phyloP scores from a whole-genome alignment of 2,888 invertebrate genomes.

The Argyra leucocephala region DNA sequence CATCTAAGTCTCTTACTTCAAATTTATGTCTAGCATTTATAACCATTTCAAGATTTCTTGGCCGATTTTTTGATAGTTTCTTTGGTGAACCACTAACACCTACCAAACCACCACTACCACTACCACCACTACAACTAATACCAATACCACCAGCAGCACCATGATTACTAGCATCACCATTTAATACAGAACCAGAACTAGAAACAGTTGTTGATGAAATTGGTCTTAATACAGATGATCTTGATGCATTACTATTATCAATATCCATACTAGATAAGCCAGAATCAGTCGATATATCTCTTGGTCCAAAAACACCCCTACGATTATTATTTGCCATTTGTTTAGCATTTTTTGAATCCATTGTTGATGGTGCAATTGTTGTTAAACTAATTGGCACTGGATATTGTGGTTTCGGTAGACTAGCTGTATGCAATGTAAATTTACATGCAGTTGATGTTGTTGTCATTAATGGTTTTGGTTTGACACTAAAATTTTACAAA shows the following conservation, averaged over 20 bases:
- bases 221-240: constrained; percentile 20
- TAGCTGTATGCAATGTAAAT: constrained; percentile 59
- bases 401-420: constrained; percentile 66
- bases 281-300: constrained; percentile 43
- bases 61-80: constrained; percentile 45
- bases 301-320: constrained; percentile 39
- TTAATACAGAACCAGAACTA: not conserved
- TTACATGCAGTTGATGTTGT: constrained; percentile 46
- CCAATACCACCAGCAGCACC: not conserved
- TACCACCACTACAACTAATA: not conserved
- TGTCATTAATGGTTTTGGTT: constrained; percentile 31
- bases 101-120: constrained; percentile 22
- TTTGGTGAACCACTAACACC: constrained; percentile 32
- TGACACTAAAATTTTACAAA: constrained; percentile 34
- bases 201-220: not conserved
- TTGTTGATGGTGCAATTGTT: constrained; percentile 35
- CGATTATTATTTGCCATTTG: constrained; percentile 62
- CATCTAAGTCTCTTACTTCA: constrained; percentile 58
- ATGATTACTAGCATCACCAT: not conserved
- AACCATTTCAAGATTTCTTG: constrained; percentile 64
- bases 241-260: constrained; percentile 26
- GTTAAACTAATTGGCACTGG: constrained; percentile 45
- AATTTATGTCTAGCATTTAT: constrained; percentile 64
- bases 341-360: constrained; percentile 62
- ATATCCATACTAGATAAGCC: constrained; percentile 42